Evolutionary conservation across 2,797 vertebrate genomes (phyloP).

Genomic region (Pseudocheirus occidentalis): DNA sequence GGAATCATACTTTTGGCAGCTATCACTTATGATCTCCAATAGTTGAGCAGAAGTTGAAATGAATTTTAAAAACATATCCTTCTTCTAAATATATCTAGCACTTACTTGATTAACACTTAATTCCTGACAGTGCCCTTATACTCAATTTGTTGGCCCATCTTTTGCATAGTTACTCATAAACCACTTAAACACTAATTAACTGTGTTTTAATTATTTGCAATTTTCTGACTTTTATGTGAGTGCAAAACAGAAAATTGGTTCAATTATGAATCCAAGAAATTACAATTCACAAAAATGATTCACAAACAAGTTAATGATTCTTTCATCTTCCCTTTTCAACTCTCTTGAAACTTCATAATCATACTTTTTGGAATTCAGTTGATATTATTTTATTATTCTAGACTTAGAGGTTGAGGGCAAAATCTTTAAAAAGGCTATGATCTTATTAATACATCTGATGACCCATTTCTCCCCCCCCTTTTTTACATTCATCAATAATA

Average conservation of each 20-base stretch:
- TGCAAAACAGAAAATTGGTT: constrained; percentile 66
- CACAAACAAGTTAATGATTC: constrained; percentile 58
- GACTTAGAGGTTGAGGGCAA: constrained; percentile 26
- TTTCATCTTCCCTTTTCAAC: constrained; percentile 13
- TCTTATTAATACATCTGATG: background rate
- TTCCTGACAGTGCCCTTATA: constrained; percentile 44
- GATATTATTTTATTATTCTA: constrained; percentile 56
- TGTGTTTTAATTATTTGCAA: constrained; percentile 72
- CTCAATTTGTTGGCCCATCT: constrained; percentile 51
- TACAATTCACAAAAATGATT: constrained; percentile 63
- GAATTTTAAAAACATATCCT: constrained; percentile 39
- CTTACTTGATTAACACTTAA: constrained; percentile 61
- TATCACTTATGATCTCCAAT: constrained; percentile 44
- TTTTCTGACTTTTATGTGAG: constrained; percentile 65
- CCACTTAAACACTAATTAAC: constrained; percentile 73
- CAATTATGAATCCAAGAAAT: constrained; percentile 69
- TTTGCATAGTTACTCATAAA: constrained; percentile 74
- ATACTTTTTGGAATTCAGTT: constrained; percentile 52
- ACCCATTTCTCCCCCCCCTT: background rate
- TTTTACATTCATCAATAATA: constrained; percentile 7
- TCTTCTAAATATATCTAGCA: constrained; percentile 30
- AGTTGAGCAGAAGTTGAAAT: constrained; percentile 36
- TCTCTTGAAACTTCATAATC: constrained; percentile 51
- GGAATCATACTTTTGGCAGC: constrained; percentile 39
- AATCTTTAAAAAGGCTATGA: background rate